Evolutionary conservation across 1,140 invertebrate genomes (phyloP).

Genomic region (Trachelipus rathkii): DNA sequence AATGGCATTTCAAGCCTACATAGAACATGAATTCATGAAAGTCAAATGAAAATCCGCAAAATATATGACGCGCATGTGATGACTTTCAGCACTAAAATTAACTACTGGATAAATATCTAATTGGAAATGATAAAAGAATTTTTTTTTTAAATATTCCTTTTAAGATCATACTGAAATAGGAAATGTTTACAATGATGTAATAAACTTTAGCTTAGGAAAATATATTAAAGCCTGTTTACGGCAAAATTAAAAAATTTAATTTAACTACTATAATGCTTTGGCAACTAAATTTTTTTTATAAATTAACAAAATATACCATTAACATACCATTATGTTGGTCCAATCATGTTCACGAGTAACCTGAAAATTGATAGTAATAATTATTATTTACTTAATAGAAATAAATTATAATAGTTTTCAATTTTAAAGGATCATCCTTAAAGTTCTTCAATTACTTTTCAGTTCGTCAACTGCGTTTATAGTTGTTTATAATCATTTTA

Average conservation of each 20-base stretch:
- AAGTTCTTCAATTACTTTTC: too few species aligned
- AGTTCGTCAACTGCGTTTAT: not conserved
- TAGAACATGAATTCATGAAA: not conserved
- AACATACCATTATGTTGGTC: not conserved
- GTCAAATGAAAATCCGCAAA: not conserved
- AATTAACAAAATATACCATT: not conserved
- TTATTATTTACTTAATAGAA: not conserved
- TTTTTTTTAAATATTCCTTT: not conserved
- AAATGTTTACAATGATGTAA: not conserved
- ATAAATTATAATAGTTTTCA: not conserved
- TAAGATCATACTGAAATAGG: not conserved
- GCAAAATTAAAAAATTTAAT: not conserved
- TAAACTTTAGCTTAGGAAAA: not conserved
- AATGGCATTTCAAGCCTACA: not conserved
- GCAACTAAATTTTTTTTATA: not conserved
- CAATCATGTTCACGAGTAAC: not conserved
- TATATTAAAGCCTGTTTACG: too few species aligned
- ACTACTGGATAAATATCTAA: too few species aligned
- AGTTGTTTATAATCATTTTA: slow-evolving; percentile 5
- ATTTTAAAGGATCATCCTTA: not conserved
- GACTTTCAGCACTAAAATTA: not conserved
- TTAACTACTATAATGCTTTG: not conserved
- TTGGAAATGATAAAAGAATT: not conserved
- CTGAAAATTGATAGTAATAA: too few species aligned
- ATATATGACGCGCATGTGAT: not conserved